Evolutionary conservation across 1,140 invertebrate species (phyloP).

Genomic region (Lasioglossum albipes): DNA sequence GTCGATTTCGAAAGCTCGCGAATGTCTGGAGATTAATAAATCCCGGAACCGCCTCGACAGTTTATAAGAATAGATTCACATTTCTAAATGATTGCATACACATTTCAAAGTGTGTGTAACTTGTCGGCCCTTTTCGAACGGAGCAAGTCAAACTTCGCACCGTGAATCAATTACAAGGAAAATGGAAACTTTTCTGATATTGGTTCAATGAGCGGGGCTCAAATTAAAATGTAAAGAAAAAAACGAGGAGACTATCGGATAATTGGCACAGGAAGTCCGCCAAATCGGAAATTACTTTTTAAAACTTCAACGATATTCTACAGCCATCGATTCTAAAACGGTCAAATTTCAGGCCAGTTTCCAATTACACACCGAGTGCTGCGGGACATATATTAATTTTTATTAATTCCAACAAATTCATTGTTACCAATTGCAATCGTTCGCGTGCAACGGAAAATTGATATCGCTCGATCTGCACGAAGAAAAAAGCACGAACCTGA

Average conservation of each 20-base stretch:
- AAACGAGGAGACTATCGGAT: not conserved
- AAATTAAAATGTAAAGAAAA: constrained; percentile 16
- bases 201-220: not conserved
- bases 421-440: too few relatives aligned
- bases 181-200: not conserved
- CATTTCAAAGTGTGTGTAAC: not conserved
- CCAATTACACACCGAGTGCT: not conserved
- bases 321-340: too few relatives aligned
- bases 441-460: too few relatives aligned
- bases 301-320: constrained; percentile 14
- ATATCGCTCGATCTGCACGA: too few relatives aligned
- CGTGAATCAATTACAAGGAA: not conserved
- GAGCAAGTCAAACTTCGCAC: not conserved
- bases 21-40: too few relatives aligned
- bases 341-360: not conserved
- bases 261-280: not conserved
- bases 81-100: not conserved
- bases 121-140: not conserved
- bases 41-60: too few relatives aligned
- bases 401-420: not conserved
- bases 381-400: not conserved
- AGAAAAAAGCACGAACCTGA: not conserved
- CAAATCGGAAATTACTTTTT: constrained; percentile 12
- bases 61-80: too few relatives aligned
- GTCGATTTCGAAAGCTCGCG: too few relatives aligned